These are phyloP conservation scores for Subacronicta megacephala DNA, from an alignment of 2,888 invertebrate species.

Conservation along the genomic window DNA sequence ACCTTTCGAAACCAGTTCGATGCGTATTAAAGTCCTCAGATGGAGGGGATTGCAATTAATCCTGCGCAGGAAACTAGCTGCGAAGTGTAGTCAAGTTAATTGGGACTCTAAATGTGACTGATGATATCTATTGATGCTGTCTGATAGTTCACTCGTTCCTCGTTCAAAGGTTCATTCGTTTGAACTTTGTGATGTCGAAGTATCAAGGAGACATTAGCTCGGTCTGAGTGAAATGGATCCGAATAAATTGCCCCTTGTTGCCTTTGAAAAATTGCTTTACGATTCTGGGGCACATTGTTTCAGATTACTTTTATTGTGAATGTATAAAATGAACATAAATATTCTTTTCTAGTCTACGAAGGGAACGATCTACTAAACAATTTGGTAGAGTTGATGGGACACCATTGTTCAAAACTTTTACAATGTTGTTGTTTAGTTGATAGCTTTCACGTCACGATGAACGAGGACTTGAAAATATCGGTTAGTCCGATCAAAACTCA, in stretches of 20 bases:
- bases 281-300: slow-evolving; percentile 11
- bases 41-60: slow-evolving; percentile 55
- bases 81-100: slow-evolving; percentile 42
- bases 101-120: slow-evolving; percentile 42
- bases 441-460: not conserved
- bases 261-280: slow-evolving; percentile 30
- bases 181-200: slow-evolving; percentile 40
- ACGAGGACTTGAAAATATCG: not conserved
- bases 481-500: not conserved
- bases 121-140: slow-evolving; percentile 41
- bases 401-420: not conserved
- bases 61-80: slow-evolving; percentile 48
- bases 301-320: slow-evolving; percentile 15
- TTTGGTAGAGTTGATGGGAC: not conserved
- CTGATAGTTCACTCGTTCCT: slow-evolving; percentile 25
- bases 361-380: not conserved
- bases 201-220: slow-evolving; percentile 35
- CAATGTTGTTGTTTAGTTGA: not conserved
- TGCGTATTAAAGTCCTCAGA: slow-evolving; percentile 38
- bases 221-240: slow-evolving; percentile 35
- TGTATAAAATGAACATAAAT: not conserved
- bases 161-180: slow-evolving; percentile 22
- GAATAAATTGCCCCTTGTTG: slow-evolving; percentile 31
- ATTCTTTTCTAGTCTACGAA: not conserved
- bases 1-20: slow-evolving; percentile 52